Base-by-base conservation (phyloP, 1,140 invertebrate species). In the Drosophila repletoides region DNA sequence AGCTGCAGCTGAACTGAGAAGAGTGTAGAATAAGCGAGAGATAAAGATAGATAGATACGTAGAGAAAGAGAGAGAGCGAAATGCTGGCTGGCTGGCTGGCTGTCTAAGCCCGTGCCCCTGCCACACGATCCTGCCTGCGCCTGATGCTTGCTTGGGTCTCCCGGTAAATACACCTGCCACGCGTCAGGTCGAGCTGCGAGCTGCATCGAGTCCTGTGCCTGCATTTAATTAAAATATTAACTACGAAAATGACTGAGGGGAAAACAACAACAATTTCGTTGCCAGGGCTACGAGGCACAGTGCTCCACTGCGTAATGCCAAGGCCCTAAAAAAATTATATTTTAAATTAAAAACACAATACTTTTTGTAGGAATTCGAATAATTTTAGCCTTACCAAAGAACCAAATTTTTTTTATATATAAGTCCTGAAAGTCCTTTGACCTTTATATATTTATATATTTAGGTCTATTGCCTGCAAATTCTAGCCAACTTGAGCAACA, bases 191-290 rank as follows among this genome's bases (percentile, higher is more conserved):
- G 43, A 15, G 34, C 12, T 12, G 29, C 34, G 34, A n/a, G n/a
- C n/a, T n/a, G n/a, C n/a, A n/a, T n/a, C 51, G 49, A 67, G 64
- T 70, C 72, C 73, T 84, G 61, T 58, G 28, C 63, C 76, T 70
- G 84, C 84, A 88, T 88, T 88, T 88, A 88, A 88, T 88, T 88
- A 88, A 88, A 88, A 88, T 88, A 88, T 88, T 88, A 88, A 84
- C 79, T 76, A 84, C 87, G 68, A 84, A 79, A 88, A 70, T 84
- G 72, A 76, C 58, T 31, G 64, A 34, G 12, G 41, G 53, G 53
- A 31, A 46, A 48, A 45, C 6, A n/a, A 58, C 22, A 64, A 45
- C 36, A 51, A 55, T 40, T 33, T 14, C 38, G 51, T 65, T 64
- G 56, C 49, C 28, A 26, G 41, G 17, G 55, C 52, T 43, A 22